A percentile compares a stretch with the other conserved stretches of the same genome.
Conservation (phyloP, 2,888 invertebrate species). For the Lycocerus yunnanus region DNA sequence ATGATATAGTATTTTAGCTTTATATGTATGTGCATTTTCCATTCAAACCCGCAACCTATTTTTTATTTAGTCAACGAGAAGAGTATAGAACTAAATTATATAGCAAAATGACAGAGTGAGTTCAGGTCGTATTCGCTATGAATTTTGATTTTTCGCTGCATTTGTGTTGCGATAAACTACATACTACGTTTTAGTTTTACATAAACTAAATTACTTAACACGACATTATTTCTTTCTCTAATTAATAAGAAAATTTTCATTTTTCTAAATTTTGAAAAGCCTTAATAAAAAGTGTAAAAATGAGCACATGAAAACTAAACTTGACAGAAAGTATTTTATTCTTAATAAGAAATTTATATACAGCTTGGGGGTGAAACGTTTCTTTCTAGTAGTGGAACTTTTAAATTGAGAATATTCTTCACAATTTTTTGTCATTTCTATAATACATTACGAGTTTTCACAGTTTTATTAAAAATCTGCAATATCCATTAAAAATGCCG, state of each 20-base stretch:
- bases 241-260: not conserved
- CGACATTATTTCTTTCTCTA: not conserved
- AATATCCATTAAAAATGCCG: not conserved
- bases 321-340: slow-evolving; percentile 33
- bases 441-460: slow-evolving; percentile 8
- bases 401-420: slow-evolving; percentile 29
- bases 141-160: slow-evolving; percentile 21
- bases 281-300: slow-evolving; percentile 19
- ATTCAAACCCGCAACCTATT: not conserved
- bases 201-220: slow-evolving; percentile 3
- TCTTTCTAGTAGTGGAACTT: slow-evolving; percentile 25
- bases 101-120: slow-evolving; percentile 18
- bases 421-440: slow-evolving; percentile 17
- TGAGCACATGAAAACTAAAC: slow-evolving; percentile 30
- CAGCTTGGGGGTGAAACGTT: slow-evolving; percentile 26
- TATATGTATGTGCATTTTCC: not conserved
- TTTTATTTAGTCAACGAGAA: slow-evolving; percentile 10
- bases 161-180: slow-evolving; percentile 14
- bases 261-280: too few species aligned
- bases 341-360: slow-evolving; percentile 35
- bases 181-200: slow-evolving; percentile 8
- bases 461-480: not conserved
- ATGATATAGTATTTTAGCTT: not conserved
- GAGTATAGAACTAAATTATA: slow-evolving; percentile 16
- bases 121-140: slow-evolving; percentile 16